phyloP scores from a whole-genome alignment of 2,888 invertebrate genomes.

The Mythimna impura region DNA sequence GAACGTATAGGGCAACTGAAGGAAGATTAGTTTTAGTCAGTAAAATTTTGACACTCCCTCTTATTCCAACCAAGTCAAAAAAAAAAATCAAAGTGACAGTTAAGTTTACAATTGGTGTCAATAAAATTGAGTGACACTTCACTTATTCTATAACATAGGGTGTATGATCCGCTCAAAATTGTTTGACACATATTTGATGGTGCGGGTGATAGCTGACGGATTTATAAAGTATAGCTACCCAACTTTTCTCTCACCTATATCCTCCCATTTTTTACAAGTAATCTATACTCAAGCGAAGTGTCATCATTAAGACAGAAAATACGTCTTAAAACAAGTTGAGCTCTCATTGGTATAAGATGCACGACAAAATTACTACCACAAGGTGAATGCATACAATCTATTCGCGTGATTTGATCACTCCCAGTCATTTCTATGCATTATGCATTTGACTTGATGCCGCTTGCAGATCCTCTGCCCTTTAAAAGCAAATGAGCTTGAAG shows the following conservation, averaged over 20 bases:
- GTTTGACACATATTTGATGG: too few species aligned
- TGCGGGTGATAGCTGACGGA: too few species aligned
- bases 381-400: conserved; percentile 25
- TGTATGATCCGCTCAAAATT: too few species aligned
- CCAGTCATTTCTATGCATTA: conserved; percentile 41
- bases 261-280: too few species aligned
- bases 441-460: conserved; percentile 41
- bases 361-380: conserved; percentile 30
- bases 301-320: background rate
- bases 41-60: too few species aligned
- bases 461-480: conserved; percentile 36
- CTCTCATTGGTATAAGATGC: conserved; percentile 22
- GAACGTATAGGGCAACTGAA: too few species aligned
- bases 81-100: too few species aligned
- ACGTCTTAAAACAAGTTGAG: background rate
- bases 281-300: background rate
- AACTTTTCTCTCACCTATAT: too few species aligned
- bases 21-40: too few species aligned
- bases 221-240: too few species aligned
- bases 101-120: too few species aligned
- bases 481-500: conserved; percentile 40
- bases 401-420: conserved; percentile 38
- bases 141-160: background rate
- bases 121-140: background rate
- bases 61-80: too few species aligned